Evolutionary conservation across 2,113 vertebrate species (phyloP).

Genomic region (Neopipo cinnamomea): DNA sequence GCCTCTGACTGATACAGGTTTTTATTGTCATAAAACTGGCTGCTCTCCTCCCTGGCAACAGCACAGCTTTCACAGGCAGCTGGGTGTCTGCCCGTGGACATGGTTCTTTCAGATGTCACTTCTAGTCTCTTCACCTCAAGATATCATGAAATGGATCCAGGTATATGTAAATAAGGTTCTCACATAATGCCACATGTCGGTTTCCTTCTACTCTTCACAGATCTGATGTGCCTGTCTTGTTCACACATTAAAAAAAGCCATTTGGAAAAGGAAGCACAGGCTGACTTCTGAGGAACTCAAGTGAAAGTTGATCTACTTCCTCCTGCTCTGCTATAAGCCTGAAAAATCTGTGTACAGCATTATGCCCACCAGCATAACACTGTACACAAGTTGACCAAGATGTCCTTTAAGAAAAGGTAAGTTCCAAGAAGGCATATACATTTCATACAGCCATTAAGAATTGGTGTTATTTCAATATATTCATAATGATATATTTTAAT

Average conservation of each 20-base stretch:
- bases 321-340: not conserved
- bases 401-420: not conserved
- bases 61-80: not conserved
- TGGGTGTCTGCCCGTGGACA: not conserved
- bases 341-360: not conserved
- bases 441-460: not conserved
- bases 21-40: not conserved
- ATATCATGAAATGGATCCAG: not conserved
- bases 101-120: not conserved
- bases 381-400: not conserved
- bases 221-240: not conserved
- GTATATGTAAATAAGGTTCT: not conserved
- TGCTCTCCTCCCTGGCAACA: not conserved
- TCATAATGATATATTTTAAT: not conserved
- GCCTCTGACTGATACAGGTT: not conserved
- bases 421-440: not conserved
- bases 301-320: not conserved
- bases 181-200: not conserved
- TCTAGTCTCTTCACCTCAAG: not conserved
- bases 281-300: not conserved
- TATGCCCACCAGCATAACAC: not conserved
- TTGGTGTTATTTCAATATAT: not conserved
- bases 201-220: not conserved
- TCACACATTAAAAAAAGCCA: not conserved
- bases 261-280: not conserved